phyloP scores from a whole-genome alignment of 1,140 invertebrate species.

The Drosophila bocki region DNA sequence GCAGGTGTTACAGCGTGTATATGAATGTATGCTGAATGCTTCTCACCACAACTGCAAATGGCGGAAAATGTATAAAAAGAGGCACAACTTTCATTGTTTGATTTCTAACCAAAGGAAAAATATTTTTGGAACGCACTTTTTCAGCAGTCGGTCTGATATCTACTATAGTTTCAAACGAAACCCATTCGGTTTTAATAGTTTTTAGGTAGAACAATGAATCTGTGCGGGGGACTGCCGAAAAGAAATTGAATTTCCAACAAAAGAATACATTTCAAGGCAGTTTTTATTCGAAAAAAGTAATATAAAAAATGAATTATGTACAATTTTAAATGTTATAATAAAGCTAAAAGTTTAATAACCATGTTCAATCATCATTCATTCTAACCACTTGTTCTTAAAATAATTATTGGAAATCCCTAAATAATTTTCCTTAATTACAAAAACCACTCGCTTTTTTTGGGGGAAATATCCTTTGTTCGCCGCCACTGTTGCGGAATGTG shows the following conservation, averaged over 20 bases:
- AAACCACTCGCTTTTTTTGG: not conserved
- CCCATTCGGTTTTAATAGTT: conserved; percentile 53
- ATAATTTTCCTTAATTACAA: not conserved
- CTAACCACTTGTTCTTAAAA: no score
- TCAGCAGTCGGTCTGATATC: conserved; percentile 20
- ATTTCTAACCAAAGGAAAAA: conserved; percentile 27
- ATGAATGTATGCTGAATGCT: conserved; percentile 29
- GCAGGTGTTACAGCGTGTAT: conserved; percentile 48
- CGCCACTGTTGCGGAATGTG: conserved; percentile 12
- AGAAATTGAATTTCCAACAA: no score
- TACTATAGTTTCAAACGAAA: conserved; percentile 46
- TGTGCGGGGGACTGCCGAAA: not conserved
- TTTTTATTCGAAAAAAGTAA: not conserved
- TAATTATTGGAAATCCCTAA: not conserved
- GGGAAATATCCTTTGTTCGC: conserved; percentile 3
- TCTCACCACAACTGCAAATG: conserved; percentile 66
- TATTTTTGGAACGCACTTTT: conserved; percentile 56
- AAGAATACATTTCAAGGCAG: not conserved
- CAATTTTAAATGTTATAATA: not conserved
- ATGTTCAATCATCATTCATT: not conserved
- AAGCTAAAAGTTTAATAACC: not conserved
- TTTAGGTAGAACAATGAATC: not conserved
- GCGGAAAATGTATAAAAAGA: conserved; percentile 58
- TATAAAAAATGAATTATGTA: not conserved
- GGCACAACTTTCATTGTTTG: conserved; percentile 56